A percentile compares a stretch with the other conserved stretches of the same genome.
These are phyloP conservation scores for Acleris sparsana DNA, from an alignment of 2,888 invertebrate genomes.

Conservation along the genomic window DNA sequence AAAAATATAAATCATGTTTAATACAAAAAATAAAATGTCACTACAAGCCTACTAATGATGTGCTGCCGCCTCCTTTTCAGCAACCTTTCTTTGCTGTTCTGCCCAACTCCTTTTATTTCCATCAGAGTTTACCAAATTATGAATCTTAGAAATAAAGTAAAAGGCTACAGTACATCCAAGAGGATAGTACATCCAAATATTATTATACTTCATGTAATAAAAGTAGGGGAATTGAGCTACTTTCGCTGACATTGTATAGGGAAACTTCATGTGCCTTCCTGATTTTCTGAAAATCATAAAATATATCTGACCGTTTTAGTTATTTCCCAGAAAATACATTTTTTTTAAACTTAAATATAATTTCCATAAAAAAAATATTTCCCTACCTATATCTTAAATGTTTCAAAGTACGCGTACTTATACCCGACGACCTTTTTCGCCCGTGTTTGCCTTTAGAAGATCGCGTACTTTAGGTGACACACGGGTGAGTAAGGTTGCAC, in stretches of 20 bases:
- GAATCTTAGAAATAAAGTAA: slow-evolving; percentile 88
- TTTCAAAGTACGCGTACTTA: too few relatives aligned
- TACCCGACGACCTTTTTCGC: too few relatives aligned
- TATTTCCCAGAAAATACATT: too few relatives aligned
- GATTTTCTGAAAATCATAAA: slow-evolving; percentile 64
- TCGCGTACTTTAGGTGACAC: too few relatives aligned
- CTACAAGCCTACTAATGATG: slow-evolving; percentile 47
- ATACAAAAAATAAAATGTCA: background rate
- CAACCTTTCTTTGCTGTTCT: slow-evolving; percentile 62
- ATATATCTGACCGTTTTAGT: background rate
- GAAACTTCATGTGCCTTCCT: slow-evolving; percentile 91
- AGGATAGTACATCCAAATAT: slow-evolving; percentile 89
- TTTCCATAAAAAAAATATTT: too few relatives aligned
- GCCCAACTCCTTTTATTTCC: slow-evolving; percentile 64
- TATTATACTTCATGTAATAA: slow-evolving; percentile 87
- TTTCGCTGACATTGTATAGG: slow-evolving; percentile 92
- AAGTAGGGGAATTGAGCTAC: slow-evolving; percentile 92
- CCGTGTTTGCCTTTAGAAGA: too few relatives aligned
- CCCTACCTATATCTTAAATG: too few relatives aligned
- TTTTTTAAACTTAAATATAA: too few relatives aligned
- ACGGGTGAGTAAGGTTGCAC: too few relatives aligned
- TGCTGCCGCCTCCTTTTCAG: slow-evolving; percentile 60
- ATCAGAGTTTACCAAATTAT: slow-evolving; percentile 82
- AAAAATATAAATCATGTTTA: too few relatives aligned
- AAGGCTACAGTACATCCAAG: slow-evolving; percentile 76